phyloP scores from a whole-genome alignment of 2,113 vertebrate genomes.

The Gopherus evgoodei region DNA sequence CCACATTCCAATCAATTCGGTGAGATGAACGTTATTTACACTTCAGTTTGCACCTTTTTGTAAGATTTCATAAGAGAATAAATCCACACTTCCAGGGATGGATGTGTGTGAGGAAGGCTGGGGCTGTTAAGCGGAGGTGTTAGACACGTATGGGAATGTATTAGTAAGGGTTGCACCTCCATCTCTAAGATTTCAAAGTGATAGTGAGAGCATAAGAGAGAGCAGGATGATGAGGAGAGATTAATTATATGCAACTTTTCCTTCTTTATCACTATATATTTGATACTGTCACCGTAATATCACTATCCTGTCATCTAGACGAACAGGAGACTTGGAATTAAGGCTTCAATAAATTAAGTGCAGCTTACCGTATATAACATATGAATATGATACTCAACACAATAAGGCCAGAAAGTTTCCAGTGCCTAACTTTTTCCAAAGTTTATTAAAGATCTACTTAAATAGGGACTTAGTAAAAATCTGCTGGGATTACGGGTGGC shows the following conservation, averaged over 20 bases:
- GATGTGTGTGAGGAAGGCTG: constrained; percentile 77
- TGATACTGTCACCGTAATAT: constrained; percentile 24
- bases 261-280: constrained; percentile 16
- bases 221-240: constrained; percentile 61
- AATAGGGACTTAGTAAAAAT: not conserved
- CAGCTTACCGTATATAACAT: not conserved
- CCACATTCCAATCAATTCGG: constrained; percentile 69
- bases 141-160: constrained; percentile 83
- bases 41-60: constrained; percentile 83
- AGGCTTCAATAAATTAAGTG: constrained; percentile 42
- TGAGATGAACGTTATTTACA: constrained; percentile 86
- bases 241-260: constrained; percentile 31
- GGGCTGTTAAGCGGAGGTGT: constrained; percentile 81
- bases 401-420: not conserved
- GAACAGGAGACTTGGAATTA: not conserved
- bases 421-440: not conserved
- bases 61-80: constrained; percentile 82
- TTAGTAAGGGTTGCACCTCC: constrained; percentile 83
- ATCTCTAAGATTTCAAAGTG: constrained; percentile 75
- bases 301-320: not conserved
- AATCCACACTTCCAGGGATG: constrained; percentile 81
- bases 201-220: constrained; percentile 63
- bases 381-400: not conserved
- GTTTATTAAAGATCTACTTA: not conserved
- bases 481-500: not conserved